A percentile compares a stretch with the other conserved stretches of the same genome.
Evolutionary conservation across 2,888 invertebrate species (phyloP).

Genomic region (Phaedon cochleariae): DNA sequence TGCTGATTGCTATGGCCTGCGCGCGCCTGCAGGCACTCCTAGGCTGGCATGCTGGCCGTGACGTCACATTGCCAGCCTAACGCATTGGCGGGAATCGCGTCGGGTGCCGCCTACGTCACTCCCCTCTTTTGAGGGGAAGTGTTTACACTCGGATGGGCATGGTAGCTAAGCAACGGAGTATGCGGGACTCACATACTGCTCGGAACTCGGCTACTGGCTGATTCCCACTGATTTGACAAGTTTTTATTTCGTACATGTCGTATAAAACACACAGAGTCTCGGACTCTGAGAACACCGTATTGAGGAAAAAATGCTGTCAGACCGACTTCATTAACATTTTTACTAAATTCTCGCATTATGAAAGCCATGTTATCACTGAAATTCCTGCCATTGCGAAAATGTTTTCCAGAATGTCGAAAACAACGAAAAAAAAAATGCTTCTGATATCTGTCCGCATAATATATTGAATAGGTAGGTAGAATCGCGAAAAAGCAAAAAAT

Average conservation of each 20-base stretch:
- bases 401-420: neutral
- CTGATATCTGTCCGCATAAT: no score
- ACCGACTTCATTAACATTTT: neutral
- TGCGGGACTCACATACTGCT: constrained; percentile 48
- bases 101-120: constrained; percentile 50
- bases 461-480: no score
- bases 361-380: neutral
- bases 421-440: neutral
- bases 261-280: neutral
- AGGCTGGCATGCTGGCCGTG: constrained; percentile 52
- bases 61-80: constrained; percentile 53
- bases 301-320: neutral
- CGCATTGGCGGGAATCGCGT: constrained; percentile 53
- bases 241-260: neutral
- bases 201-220: constrained; percentile 29
- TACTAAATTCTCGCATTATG: neutral
- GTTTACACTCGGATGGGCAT: constrained; percentile 62
- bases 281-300: neutral
- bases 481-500: no score
- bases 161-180: constrained; percentile 64
- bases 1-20: constrained; percentile 47
- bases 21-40: constrained; percentile 61
- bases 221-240: constrained; percentile 15
- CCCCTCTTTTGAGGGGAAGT: constrained; percentile 60
- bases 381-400: neutral